phyloP scores from a whole-genome alignment of 2,888 invertebrate species.

The Temnothorax rugatulus region DNA sequence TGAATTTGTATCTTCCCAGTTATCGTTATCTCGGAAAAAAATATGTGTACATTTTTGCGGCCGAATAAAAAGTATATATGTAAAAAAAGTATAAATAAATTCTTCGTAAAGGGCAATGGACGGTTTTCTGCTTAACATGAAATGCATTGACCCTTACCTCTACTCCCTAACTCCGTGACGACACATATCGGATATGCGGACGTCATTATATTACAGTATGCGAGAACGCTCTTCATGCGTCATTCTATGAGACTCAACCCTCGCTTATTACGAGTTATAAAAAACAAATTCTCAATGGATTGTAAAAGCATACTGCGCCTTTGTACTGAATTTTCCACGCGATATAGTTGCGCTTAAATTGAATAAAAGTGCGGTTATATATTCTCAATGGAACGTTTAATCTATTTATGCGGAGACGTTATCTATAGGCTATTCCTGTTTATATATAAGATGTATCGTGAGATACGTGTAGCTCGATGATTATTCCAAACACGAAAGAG shows the following conservation, averaged over 20 bases:
- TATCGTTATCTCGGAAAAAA: not conserved
- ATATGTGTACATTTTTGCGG: not conserved
- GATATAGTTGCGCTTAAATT: constrained; percentile 10
- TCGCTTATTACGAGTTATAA: not conserved
- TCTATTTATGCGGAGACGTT: constrained; percentile 37
- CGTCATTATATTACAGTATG: constrained; percentile 23
- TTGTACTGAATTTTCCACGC: not conserved
- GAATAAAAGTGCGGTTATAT: constrained; percentile 21
- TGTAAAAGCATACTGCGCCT: not conserved
- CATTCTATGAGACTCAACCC: constrained; percentile 1
- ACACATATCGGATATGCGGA: not conserved
- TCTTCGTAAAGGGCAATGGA: not conserved
- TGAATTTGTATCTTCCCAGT: not conserved
- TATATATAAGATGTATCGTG: constrained; percentile 16
- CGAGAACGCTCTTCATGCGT: constrained; percentile 22
- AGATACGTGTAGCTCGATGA: constrained; percentile 6
- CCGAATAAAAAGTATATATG: not conserved
- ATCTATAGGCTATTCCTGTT: constrained; percentile 25
- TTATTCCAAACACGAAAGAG: constrained; percentile 25
- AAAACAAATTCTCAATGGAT: constrained; percentile 8
- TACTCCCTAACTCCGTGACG: not conserved
- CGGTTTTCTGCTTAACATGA: not conserved
- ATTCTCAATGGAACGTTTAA: constrained; percentile 25
- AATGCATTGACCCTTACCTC: not conserved
- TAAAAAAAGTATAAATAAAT: constrained; percentile 3